Conservation (phyloP, 2,888 invertebrate species). For the Scaptomyza parva region DNA sequence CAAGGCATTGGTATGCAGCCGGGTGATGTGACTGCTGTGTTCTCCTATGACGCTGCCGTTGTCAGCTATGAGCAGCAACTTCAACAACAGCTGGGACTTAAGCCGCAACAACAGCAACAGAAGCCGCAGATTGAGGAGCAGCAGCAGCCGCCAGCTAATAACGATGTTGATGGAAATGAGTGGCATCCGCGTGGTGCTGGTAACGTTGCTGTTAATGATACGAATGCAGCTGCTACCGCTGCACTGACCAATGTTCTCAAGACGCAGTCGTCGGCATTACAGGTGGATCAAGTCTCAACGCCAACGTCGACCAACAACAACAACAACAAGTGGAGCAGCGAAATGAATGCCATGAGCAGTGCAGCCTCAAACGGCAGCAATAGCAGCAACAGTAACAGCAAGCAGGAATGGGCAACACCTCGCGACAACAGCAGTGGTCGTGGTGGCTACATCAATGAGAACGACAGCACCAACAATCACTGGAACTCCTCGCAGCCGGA, state of each 20-base stretch:
- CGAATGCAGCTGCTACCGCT: slow-evolving; percentile 67
- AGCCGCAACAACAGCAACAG: slow-evolving; percentile 53
- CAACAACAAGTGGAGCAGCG: slow-evolving; percentile 80
- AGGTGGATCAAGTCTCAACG: slow-evolving; percentile 10
- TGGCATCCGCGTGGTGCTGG: slow-evolving; percentile 63
- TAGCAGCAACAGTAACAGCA: slow-evolving; percentile 57
- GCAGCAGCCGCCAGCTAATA: slow-evolving; percentile 32
- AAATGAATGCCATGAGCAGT: slow-evolving; percentile 76
- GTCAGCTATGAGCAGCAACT: slow-evolving; percentile 78
- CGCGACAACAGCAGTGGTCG: slow-evolving; percentile 68
- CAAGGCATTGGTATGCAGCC: slow-evolving; percentile 71
- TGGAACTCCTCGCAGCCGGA: slow-evolving; percentile 65
- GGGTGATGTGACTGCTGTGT: slow-evolving; percentile 69
- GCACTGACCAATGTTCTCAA: slow-evolving; percentile 72
- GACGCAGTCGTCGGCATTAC: slow-evolving; percentile 52
- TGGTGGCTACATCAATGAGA: slow-evolving; percentile 40
- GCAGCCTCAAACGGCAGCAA: slow-evolving; percentile 62
- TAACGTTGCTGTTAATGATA: slow-evolving; percentile 41
- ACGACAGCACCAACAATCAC: slow-evolving; percentile 59
- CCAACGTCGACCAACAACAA: slow-evolving; percentile 56
- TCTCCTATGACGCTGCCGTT: slow-evolving; percentile 71
- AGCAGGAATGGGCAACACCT: slow-evolving; percentile 63
- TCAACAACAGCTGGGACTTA: slow-evolving; percentile 73
- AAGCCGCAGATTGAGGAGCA: slow-evolving; percentile 48
- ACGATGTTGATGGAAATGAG: slow-evolving; percentile 56